Conservation (phyloP, 2,113 vertebrate genomes). For the Vidua macroura region DNA sequence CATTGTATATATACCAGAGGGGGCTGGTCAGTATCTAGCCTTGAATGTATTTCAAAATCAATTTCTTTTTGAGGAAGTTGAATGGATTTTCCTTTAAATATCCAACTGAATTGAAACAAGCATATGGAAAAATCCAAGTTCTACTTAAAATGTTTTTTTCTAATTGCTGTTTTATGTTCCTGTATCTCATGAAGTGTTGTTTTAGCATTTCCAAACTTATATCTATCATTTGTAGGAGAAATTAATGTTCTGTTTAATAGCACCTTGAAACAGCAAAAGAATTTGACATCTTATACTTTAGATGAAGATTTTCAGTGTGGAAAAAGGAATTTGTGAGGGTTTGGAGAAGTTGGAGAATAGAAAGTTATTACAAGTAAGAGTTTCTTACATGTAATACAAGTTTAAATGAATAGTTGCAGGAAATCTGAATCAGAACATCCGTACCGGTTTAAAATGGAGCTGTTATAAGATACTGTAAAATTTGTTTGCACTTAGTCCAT, state of each 20-base stretch:
- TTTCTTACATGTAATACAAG: neutral
- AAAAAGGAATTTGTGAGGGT: neutral
- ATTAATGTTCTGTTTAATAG: neutral
- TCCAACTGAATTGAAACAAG: neutral
- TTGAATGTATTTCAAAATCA: neutral
- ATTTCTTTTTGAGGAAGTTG: neutral
- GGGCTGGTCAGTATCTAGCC: neutral
- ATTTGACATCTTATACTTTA: neutral
- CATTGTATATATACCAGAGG: fast-evolving
- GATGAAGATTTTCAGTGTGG: neutral
- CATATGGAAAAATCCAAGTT: neutral
- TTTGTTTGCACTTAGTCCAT: neutral
- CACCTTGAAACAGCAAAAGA: neutral
- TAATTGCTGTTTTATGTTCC: neutral
- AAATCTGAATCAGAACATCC: neutral
- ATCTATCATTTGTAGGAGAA: neutral
- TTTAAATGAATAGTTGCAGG: neutral
- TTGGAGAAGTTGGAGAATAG: neutral
- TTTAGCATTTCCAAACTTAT: neutral
- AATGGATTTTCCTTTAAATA: neutral
- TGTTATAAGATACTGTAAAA: neutral
- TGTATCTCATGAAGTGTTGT: neutral
- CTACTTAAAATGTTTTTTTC: neutral
- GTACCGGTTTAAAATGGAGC: neutral
- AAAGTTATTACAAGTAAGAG: neutral